Evolutionary conservation across 2,113 vertebrate genomes (phyloP), one percentile per base, ranked within the genome.

Genomic region (Engystomops pustulosus): DNA sequence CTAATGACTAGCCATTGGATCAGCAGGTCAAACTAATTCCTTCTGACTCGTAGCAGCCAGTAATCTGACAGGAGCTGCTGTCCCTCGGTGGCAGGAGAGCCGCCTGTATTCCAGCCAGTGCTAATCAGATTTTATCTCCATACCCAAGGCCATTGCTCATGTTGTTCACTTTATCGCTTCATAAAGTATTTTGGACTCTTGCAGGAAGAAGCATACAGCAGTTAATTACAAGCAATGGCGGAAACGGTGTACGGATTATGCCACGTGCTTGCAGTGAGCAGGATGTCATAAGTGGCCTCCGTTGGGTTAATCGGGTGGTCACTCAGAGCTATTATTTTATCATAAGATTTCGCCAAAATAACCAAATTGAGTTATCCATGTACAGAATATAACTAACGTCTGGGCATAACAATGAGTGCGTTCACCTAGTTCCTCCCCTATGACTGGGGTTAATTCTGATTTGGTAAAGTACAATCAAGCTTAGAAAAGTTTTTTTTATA

Each of bases 1-100:
- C 79, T 80, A 80, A 80, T 80, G 62, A 80, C 79, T 69, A 69
- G 79, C 58, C 79, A 80, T 82, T 82, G 80, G 80, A 74, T 74
- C 68, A 82, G 80, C 25, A 41, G 68, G 80, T 72, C 80, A 82
- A 58, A 82, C 80, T 82, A 82, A 82, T 82, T 82, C 80, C 67
- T 82, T 74, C 68, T 82, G 69, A 60, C 69, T 82, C 34, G 51
- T 82, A 72, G 30, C 80, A 72, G 49, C 71, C 80, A 72, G 68
- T 82, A 82, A 82, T 58, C 68, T 82, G 80, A 82, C 80, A 72
- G 69, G 11, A 62, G 49, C 80, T 27, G n/a, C 67, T 72, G 49
- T 72, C 49, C 68, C 80, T 60, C 58, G 49, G 72, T 82, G 80
- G 32, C 41, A 27, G 55, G 62, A 60, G 74, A 74, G 80, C 51